These are phyloP conservation scores for Leuctra nigra DNA, from an alignment of 2,888 invertebrate species.

Conservation along the genomic window DNA sequence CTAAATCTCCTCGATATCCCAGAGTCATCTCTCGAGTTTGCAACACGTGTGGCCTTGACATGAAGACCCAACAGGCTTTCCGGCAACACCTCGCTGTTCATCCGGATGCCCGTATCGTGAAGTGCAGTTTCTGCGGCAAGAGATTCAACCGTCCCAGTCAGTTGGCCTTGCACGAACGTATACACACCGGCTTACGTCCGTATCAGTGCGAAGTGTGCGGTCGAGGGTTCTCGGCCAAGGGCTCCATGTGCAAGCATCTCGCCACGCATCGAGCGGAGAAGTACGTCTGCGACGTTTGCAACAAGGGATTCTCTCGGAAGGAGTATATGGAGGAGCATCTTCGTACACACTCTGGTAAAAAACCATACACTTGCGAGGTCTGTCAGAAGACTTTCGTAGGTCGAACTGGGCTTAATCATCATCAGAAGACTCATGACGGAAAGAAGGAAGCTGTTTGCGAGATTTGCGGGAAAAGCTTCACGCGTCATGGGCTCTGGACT, in stretches of 20 bases:
- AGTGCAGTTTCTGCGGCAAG: slow-evolving; percentile 24
- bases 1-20: no score
- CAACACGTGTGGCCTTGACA: no score
- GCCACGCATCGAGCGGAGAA: slow-evolving; percentile 28
- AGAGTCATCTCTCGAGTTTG: no score
- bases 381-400: slow-evolving; percentile 28
- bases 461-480: slow-evolving; percentile 33
- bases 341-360: slow-evolving; percentile 31
- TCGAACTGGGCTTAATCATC: slow-evolving; percentile 28
- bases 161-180: slow-evolving; percentile 24
- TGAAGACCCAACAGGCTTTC: no score
- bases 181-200: slow-evolving; percentile 24
- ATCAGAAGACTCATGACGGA: slow-evolving; percentile 24
- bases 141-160: slow-evolving; percentile 23
- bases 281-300: slow-evolving; percentile 31
- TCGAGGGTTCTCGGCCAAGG: slow-evolving; percentile 29
- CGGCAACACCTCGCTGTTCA: slow-evolving; percentile 23
- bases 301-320: slow-evolving; percentile 29
- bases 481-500: slow-evolving; percentile 29
- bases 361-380: slow-evolving; percentile 28
- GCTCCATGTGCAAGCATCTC: slow-evolving; percentile 31
- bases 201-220: slow-evolving; percentile 29
- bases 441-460: slow-evolving; percentile 30
- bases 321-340: slow-evolving; percentile 31
- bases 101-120: slow-evolving; percentile 23